Base-by-base conservation (phyloP, 2,888 invertebrate species). In the Schrankia costaestrigalis region DNA sequence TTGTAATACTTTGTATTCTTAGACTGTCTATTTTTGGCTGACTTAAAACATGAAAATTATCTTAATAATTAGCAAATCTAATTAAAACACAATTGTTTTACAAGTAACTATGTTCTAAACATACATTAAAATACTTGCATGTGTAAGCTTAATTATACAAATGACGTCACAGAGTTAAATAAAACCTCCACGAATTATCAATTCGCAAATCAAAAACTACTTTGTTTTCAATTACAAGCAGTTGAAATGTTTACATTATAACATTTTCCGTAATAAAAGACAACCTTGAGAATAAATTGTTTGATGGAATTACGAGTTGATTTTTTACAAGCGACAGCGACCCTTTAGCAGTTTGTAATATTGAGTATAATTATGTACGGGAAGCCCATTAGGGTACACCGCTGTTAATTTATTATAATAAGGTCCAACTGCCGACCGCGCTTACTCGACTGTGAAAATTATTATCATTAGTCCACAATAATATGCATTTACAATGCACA, bases 371-470 rank as follows among this genome's bases (percentile, higher is more conserved):
- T 81, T 84, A 83, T 60, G 65, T 63, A 61, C 69, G 68, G 65
- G 60, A 69, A 65, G 60, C 60, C 79, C 78, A 82, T 84, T 82
- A 81, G 73, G 75, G 72, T 63, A 57, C 66, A 63, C 71, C 71
- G 72, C 68, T 74, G 75, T 82, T 83, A 81, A 80, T 83, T 82
- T 81, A 82, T 83, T 82, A 74, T 82, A 82, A 84, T 82, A 80
- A 81, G 79, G 73, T 69, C 76, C 83, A 83, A 82, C 84, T 76
- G 84, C 72, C 79, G 75, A 64, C 72, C 63, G 72, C 59, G 69
- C 54, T 78, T 63, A 69, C 70, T 77, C 78, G 73, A 79, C 78
- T 77, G 71, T 81, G 76, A 81, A 83, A 82, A 81, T 79, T 78
- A 82, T 80, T 74, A 78, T 82, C 78, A 82, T 79, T 79, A 77